phyloP scores from a whole-genome alignment of 2,797 vertebrate species.

The Glyptemys insculpta region DNA sequence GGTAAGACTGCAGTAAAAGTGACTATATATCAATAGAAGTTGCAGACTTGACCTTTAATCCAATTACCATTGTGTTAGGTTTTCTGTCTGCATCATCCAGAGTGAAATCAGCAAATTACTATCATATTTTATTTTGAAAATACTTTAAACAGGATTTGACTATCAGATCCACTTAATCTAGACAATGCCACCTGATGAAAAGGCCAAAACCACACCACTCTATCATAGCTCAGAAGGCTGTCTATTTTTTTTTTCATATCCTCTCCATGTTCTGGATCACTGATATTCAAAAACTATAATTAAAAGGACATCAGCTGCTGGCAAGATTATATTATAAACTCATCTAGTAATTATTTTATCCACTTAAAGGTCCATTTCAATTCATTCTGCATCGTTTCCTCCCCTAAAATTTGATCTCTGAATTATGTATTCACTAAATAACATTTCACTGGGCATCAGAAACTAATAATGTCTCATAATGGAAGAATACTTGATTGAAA shows the following conservation, averaged over 20 bases:
- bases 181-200: neutral
- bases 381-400: neutral
- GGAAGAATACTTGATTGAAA: neutral
- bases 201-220: neutral
- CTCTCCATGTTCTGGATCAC: neutral
- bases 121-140: neutral
- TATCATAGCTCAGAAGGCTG: neutral
- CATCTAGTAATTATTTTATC: neutral
- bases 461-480: neutral
- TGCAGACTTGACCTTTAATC: neutral
- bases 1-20: neutral
- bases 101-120: neutral
- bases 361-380: neutral
- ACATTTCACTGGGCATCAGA: neutral
- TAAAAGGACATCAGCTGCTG: neutral
- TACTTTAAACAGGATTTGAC: neutral
- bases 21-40: neutral
- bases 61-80: too few species aligned
- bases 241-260: neutral
- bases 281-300: neutral
- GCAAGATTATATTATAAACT: neutral
- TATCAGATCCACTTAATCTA: neutral
- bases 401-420: neutral
- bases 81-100: neutral
- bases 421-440: neutral